Evolutionary conservation across 2,888 invertebrate genomes (phyloP), one percentile per base, ranked within the genome.

Genomic region (Melanotus villosus): DNA sequence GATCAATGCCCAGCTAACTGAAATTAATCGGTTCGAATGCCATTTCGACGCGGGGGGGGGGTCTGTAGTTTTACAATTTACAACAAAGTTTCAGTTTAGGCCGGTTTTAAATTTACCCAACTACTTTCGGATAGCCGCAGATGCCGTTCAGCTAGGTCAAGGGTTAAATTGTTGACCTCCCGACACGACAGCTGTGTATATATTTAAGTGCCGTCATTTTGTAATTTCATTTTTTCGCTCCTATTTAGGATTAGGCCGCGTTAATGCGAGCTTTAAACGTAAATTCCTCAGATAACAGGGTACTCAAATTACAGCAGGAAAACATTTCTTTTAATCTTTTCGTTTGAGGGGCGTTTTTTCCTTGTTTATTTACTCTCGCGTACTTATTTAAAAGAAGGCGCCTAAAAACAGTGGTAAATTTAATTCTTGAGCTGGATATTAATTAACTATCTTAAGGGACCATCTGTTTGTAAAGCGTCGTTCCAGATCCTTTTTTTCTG

Each of bases 11-110:
- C 14, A 18, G 38, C 54, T 58, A 36, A 57, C 62, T 56, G 66
- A 71, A 72, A 72, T 75, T 75, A 72, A 73, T 73, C 70, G 72
- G 41, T 43, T 43, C 47, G 19, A 41, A 18, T 16, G 45, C 34
- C n/a, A 18, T 14, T 54, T 19, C 34, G 18, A 2, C 18, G 30
- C 54, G 54, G 54, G 54, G 54, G 9, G n/a, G n/a, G n/a, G n/a
- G n/a, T n/a, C n/a, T 56, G 36, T 19, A 56, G 12, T 19, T 36
- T 36, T 36, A 32, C 14, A 32, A 52, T 52, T 19, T 41, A 18
- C 9, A 18, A 14, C 18, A n/a, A n/a, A 16, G 18, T 12, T 21
- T 4, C n/a, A 21, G 43, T 12, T 16, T 30, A 32, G 9, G 16
- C 9, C 47, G 1, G 32, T 2, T 32, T 52, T 18, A 18, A 14